Base-by-base conservation (phyloP, 2,888 invertebrate genomes). In the Oligia latruncula region DNA sequence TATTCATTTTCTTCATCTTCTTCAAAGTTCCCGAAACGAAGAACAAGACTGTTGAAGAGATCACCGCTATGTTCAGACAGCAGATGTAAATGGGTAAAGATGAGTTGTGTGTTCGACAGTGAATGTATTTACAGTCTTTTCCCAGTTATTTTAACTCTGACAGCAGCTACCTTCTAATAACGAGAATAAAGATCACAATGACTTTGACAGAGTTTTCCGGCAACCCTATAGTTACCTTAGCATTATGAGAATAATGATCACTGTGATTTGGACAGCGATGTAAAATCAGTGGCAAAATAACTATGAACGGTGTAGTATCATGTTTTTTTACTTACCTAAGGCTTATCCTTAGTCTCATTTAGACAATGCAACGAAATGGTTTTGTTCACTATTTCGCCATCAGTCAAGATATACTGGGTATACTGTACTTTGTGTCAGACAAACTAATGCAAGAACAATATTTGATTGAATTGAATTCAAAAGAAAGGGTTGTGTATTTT, bases 11-110 rank as follows among this genome's bases (percentile, higher is more conserved):
- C 4, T 99, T 99, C 96, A 98, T 99, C 52, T 98, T 97, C 93
- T 98, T 98, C 92, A 98, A 98, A 94, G 98, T 99, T 0, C 99
- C 99, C 0, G 99, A 99, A 94, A 99, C 99, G 0, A 99, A 98
- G 94, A 98, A 98, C 93, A 98, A 98, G 92, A 98, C 98, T 0
- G 97, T 98, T 73, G 98, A 99, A 92, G 99, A 99, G 93, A 98
- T 99, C 73, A 98, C 98, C 0, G 98, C 98, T 40, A 97, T 98
- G 97, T 98, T 98, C 94, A 97, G 98, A 88, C 98, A 98, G 71
- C 94, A 95, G 46, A 92, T 96, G 92, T 97, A 92, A 85, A 55
- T 23, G 52, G n/a, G 15, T 17, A 20, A 35, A 55, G 15, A 60
- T 49, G 49, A n/a, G 43, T 60, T 65, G n/a, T 72, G 40, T 78